phyloP scores from a whole-genome alignment of 2,113 vertebrate species.

The Acrocephalus kingi region DNA sequence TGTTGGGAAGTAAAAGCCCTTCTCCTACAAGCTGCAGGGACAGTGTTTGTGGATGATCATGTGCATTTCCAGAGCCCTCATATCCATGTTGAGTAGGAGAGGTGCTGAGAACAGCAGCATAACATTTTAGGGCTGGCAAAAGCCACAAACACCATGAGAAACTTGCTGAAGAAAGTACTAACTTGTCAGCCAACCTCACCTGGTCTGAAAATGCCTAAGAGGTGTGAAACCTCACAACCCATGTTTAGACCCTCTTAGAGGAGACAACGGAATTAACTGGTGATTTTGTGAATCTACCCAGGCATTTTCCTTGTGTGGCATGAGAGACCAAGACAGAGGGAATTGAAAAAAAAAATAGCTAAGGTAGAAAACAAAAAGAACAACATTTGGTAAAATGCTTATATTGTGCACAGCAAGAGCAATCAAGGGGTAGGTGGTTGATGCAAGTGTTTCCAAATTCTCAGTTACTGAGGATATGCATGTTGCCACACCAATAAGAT shows the following conservation, averaged over 20 bases:
- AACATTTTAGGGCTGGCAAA: not conserved
- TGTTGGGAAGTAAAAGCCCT: not conserved
- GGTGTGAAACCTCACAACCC: not conserved
- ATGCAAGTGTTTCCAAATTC: not conserved
- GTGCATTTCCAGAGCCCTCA: not conserved
- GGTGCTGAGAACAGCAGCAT: not conserved
- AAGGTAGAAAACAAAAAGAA: not conserved
- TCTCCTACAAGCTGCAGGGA: not conserved
- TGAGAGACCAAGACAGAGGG: not conserved
- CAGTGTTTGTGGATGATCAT: not conserved
- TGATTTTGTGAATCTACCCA: not conserved
- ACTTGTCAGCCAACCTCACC: not conserved
- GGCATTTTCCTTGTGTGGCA: not conserved
- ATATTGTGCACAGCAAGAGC: not conserved
- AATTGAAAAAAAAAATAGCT: fast-evolving
- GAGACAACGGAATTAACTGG: fast-evolving
- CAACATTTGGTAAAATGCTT: not conserved
- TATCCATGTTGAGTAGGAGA: not conserved
- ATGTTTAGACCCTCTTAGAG: not conserved
- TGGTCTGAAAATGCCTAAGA: not conserved
- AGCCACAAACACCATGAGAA: not conserved
- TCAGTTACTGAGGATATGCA: not conserved
- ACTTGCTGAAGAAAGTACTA: not conserved
- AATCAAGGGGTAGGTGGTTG: not conserved
- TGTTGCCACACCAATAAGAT: not conserved